Percentiles rank a stretch among this genome's conserved stretches.
These are phyloP conservation scores for Apis laboriosa DNA, from an alignment of 1,140 invertebrate genomes.

Conservation along the genomic window DNA sequence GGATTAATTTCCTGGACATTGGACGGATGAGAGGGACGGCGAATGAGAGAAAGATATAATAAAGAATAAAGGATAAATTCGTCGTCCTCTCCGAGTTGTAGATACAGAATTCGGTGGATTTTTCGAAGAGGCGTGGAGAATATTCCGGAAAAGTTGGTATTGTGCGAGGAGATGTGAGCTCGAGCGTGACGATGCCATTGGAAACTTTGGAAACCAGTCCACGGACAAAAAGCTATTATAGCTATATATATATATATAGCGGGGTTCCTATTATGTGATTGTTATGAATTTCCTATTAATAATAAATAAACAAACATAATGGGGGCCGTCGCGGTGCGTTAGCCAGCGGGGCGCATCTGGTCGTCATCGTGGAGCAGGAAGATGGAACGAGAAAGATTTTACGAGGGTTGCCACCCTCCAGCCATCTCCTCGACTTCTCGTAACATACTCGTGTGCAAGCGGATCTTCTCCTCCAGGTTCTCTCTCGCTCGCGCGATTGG, in stretches of 20 bases:
- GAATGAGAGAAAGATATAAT: neutral
- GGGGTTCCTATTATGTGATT: slow-evolving; percentile 76
- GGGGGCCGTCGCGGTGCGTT: slow-evolving; percentile 76
- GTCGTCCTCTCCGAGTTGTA: neutral
- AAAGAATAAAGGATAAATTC: slow-evolving; percentile 22
- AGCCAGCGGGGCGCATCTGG: slow-evolving; percentile 77
- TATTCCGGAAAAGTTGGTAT: slow-evolving; percentile 62
- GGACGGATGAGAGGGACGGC: slow-evolving; percentile 1
- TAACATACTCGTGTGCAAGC: slow-evolving; percentile 14
- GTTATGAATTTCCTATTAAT: slow-evolving; percentile 81
- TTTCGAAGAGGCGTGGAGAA: slow-evolving; percentile 69
- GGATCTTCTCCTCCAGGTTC: neutral
- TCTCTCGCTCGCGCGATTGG: slow-evolving; percentile 36
- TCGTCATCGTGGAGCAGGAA: slow-evolving; percentile 26
- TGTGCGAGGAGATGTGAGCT: slow-evolving; percentile 47
- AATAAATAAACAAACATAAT: slow-evolving; percentile 81
- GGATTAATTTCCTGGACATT: slow-evolving; percentile 46
- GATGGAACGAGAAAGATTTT: neutral
- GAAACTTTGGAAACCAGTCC: slow-evolving; percentile 26
- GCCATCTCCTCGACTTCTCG: slow-evolving; percentile 13
- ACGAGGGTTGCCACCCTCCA: slow-evolving; percentile 44
- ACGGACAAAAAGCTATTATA: slow-evolving; percentile 40
- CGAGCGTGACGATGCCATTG: slow-evolving; percentile 70
- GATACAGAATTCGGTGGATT: neutral
- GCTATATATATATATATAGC: neutral